Percentiles rank a stretch among this genome's conserved stretches.
Evolutionary conservation across 1,140 invertebrate species (phyloP).

Genomic region (Spodoptera litura): DNA sequence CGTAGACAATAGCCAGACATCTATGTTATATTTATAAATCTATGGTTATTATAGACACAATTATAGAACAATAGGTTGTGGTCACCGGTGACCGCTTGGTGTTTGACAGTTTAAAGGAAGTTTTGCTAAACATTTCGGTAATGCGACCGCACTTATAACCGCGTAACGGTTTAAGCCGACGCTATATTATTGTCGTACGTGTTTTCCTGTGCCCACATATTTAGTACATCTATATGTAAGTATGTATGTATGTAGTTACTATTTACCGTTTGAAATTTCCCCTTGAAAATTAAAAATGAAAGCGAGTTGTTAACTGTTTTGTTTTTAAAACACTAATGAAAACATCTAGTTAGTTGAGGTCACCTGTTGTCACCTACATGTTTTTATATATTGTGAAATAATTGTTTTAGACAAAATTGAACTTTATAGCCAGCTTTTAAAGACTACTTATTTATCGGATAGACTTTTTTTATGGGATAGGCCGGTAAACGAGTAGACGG

Average conservation of each 20-base stretch:
- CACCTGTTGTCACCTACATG: not conserved
- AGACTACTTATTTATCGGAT: no score
- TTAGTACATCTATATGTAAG: not conserved
- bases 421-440: no score
- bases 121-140: not conserved
- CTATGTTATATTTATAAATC: no score
- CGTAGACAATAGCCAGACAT: no score
- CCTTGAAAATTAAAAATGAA: constrained; percentile 9
- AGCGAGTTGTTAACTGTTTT: not conserved
- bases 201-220: constrained; percentile 23
- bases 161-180: constrained; percentile 6
- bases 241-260: not conserved
- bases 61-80: no score
- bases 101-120: not conserved
- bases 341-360: no score
- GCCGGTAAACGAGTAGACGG: no score
- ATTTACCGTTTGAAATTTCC: constrained; percentile 27
- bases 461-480: no score
- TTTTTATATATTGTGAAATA: not conserved
- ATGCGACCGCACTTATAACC: constrained; percentile 11
- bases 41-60: no score
- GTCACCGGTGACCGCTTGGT: no score
- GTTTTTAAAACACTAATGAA: no score
- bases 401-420: no score
- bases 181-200: constrained; percentile 27